Conservation (phyloP, 1,140 invertebrate genomes). For the Samia ricini region DNA sequence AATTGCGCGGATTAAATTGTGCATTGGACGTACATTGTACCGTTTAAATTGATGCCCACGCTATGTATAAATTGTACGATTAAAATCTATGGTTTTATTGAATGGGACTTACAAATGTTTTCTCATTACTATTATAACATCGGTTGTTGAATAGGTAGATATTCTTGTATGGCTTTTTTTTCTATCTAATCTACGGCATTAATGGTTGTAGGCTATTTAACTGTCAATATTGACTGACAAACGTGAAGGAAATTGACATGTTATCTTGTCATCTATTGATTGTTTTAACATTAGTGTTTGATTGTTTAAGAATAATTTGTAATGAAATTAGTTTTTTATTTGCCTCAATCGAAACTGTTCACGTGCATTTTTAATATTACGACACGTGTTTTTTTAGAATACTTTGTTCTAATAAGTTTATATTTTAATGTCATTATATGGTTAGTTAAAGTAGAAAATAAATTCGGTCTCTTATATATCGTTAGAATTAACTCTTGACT, state of each 20-base stretch:
- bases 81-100: slow-evolving; percentile 3
- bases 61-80: slow-evolving; percentile 5
- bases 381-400: no score
- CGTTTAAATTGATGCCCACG: slow-evolving; percentile 8
- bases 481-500: no score
- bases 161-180: background rate
- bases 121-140: slow-evolving; percentile 3
- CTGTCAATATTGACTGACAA: background rate
- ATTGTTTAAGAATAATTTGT: background rate
- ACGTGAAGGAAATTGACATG: background rate
- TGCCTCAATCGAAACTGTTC: no score
- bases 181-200: background rate
- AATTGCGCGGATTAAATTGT: slow-evolving; percentile 26
- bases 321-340: background rate
- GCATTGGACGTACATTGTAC: slow-evolving; percentile 14
- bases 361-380: no score
- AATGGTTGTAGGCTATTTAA: background rate
- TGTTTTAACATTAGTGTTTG: background rate
- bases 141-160: background rate
- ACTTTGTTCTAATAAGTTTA: no score
- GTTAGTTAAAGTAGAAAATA: no score
- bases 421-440: no score
- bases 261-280: slow-evolving; percentile 1
- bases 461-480: no score
- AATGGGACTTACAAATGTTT: background rate